phyloP scores from a whole-genome alignment of 2,888 invertebrate genomes.

The Cosmia pyralina region DNA sequence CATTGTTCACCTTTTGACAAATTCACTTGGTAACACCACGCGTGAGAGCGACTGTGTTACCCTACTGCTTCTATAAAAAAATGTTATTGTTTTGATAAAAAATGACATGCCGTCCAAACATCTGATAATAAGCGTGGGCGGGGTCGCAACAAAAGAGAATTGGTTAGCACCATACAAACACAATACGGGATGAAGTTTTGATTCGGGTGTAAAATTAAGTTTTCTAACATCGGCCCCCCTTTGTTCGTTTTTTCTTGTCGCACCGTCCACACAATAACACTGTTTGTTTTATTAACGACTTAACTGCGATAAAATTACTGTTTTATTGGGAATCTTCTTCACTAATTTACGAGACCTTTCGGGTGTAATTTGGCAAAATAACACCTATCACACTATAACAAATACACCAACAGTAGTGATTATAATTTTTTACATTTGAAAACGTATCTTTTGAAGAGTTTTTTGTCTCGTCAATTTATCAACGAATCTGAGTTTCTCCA shows the following conservation, averaged over 20 bases:
- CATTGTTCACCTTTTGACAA: slow-evolving; percentile 81
- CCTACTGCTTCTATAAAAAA: slow-evolving; percentile 76
- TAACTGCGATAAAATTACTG: slow-evolving; percentile 75
- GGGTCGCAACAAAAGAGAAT: slow-evolving; percentile 85
- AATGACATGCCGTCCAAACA: slow-evolving; percentile 87
- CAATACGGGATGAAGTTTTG: slow-evolving; percentile 84
- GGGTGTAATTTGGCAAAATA: slow-evolving; percentile 68
- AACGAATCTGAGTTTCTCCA: slow-evolving; percentile 41
- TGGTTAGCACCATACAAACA: slow-evolving; percentile 87
- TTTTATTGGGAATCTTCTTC: slow-evolving; percentile 61
- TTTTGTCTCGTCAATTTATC: slow-evolving; percentile 51
- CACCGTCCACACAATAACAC: slow-evolving; percentile 75
- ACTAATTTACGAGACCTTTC: slow-evolving; percentile 65
- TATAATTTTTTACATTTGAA: slow-evolving; percentile 36
- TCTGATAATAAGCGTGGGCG: slow-evolving; percentile 89
- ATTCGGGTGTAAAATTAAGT: slow-evolving; percentile 89
- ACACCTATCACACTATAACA: slow-evolving; percentile 34
- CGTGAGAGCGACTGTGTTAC: slow-evolving; percentile 79
- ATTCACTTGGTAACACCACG: slow-evolving; percentile 76
- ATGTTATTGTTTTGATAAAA: slow-evolving; percentile 90
- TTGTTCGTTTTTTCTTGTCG: slow-evolving; percentile 81
- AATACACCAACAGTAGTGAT: slow-evolving; percentile 25
- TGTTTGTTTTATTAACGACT: slow-evolving; percentile 82
- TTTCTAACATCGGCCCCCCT: slow-evolving; percentile 80
- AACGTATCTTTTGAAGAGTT: slow-evolving; percentile 21